Percentiles rank a stretch among this genome's conserved stretches.
These are phyloP conservation scores for Remorina albescens DNA, from an alignment of 2,797 vertebrate species.

Conservation along the genomic window DNA sequence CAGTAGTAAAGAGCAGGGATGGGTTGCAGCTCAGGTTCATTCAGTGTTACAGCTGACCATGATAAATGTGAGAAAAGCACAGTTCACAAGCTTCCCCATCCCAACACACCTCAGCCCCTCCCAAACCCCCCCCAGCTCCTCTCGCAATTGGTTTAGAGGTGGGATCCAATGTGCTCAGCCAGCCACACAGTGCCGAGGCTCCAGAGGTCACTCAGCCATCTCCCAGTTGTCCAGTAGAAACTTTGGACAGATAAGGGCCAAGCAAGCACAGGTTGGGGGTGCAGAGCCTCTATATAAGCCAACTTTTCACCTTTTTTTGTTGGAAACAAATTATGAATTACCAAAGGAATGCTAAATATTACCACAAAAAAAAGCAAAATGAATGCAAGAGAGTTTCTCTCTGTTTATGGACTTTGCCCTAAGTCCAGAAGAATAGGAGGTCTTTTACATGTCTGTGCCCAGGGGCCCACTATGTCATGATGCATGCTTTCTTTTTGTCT, in stretches of 20 bases:
- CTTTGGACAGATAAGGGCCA: neutral
- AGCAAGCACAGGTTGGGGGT: neutral
- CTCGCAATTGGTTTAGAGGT: constrained; percentile 30
- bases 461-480: constrained; percentile 1
- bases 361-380: neutral
- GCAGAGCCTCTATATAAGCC: neutral
- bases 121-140: constrained; percentile 4
- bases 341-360: neutral
- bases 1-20: constrained; percentile 27
- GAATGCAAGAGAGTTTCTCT: too few species aligned
- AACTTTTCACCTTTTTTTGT: neutral
- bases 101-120: neutral
- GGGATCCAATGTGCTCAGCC: constrained; percentile 44
- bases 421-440: neutral
- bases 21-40: constrained; percentile 39
- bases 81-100: constrained; percentile 27
- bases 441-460: constrained; percentile 16
- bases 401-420: too few species aligned
- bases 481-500: constrained; percentile 8
- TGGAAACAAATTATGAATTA: neutral
- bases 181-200: constrained; percentile 20
- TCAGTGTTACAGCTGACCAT: constrained; percentile 53
- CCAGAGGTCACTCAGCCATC: constrained; percentile 47
- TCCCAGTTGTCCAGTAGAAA: constrained; percentile 32
- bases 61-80: constrained; percentile 60